Base-by-base conservation (phyloP, 1,140 invertebrate genomes). In the Octopus sinensis region DNA sequence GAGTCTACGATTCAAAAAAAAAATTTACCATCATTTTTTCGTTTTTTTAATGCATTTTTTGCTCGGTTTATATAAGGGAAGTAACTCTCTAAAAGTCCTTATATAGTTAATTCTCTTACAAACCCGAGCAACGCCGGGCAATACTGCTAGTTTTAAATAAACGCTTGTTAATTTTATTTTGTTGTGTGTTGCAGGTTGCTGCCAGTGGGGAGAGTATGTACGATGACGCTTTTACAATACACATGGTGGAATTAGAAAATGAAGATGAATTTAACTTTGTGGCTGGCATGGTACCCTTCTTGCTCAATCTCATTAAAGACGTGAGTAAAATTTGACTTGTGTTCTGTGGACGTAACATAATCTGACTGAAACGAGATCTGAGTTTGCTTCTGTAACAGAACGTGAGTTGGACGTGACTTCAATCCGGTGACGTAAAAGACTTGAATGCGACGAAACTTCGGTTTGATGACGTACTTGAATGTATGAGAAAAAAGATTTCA, bases 211-310 rank as follows among this genome's bases (percentile, higher is more conserved):
- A 90, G 83, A 90, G 87, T 82, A 87, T 88, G 85, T 91, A 91
- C 82, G 90, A 90, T 78, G 90, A 91, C 81, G 90, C 89, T 6
- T 91, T 90, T 82, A 91, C 89, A 9, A 88, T 91, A 53, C 89
- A 91, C 83, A 85, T 84, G 76, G 90, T 91, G 30, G 89, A 90
- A 81, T 82, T 86, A 43, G 73, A 82, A 12, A 86, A 86, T 53
- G 85, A 89, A 52, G 85, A 86, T 23, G 86, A 88, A 53, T 90
- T 91, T 82, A 91, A 90, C 83, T 90, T 87, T 77, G 88, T 90
- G 4, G 86, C 86, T 52, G 90, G 90, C 30, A 90, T 89, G 88
- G 90, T 90, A 4, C 90, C 90, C 5, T 90, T 90, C 81, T 84
- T 91, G 3, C 85, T 88, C 4, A 90, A 88, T 76, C 86, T 91